A percentile compares a stretch with the other conserved stretches of the same genome.
Conservation (phyloP, 2,113 vertebrate genomes). For the Herpetotheres cachinnans region DNA sequence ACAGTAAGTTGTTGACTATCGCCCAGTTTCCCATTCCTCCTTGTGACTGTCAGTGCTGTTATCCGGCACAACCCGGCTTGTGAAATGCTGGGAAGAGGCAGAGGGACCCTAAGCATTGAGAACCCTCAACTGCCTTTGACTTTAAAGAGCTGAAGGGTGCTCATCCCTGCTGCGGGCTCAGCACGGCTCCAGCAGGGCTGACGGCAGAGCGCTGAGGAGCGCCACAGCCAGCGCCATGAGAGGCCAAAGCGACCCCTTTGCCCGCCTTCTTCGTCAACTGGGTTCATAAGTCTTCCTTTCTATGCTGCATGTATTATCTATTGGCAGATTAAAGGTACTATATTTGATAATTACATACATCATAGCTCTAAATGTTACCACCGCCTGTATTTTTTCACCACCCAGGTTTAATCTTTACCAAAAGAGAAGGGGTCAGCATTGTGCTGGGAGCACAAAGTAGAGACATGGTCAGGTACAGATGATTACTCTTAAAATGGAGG, state of each 20-base stretch:
- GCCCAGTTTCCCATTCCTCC: neutral
- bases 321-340: neutral
- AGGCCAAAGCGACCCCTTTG: neutral
- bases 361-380: neutral
- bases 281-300: neutral
- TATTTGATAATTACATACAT: neutral
- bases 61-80: neutral
- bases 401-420: neutral
- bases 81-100: neutral
- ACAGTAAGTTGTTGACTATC: neutral
- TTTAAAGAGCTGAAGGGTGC: neutral
- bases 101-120: accelerated
- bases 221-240: accelerated
- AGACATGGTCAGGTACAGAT: neutral
- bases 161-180: neutral
- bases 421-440: neutral
- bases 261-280: accelerated
- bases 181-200: neutral
- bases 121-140: neutral
- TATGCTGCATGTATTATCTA: neutral
- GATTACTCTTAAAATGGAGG: neutral
- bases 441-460: neutral
- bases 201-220: accelerated
- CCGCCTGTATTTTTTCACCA: neutral
- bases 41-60: neutral